Evolutionary conservation across 2,113 vertebrate genomes (phyloP), one percentile per base, ranked within the genome.

Genomic region (Muscicapa adusta): DNA sequence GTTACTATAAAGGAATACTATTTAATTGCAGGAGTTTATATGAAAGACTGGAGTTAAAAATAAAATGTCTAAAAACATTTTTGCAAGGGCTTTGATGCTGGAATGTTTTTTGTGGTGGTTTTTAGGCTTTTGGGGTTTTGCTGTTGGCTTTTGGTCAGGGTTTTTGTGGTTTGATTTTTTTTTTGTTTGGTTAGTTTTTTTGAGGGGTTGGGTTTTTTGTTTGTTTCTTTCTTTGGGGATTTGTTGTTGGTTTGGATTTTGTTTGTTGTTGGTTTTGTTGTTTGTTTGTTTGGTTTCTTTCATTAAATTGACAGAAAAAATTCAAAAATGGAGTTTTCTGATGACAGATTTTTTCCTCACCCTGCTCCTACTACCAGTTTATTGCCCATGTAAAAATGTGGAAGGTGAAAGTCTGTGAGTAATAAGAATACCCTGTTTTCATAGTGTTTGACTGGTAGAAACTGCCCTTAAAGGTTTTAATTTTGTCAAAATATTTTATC

Each of bases 71-170:
- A 43, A 10, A 68, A 36, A 42, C 0, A 60, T 50, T 89, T 93
- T 72, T 79, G 18, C 7, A 68, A 40, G 10, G 5, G 43, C 3
- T 33, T 81, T 47, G 28, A 2, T 26, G 7, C 9, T 29, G 7
- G 38, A 3, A 7, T 6, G 0, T 1, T 36, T n/a, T 74, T 60
- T 74, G 14, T 70, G 14, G 2, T n/a, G 4, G 0, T 34, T 31
- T 40, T 51, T 24, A 5, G 7, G 4, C 23, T 61, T 62, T 6
- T 2, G 9, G 1, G 0, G 2, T 33, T 33, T 63, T 58, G 13
- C 23, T 57, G 4, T 25, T 66, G 10, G 3, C 24, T 38, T 23
- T 47, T 50, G 5, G 8, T n/a, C 26, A 5, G 5, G 10, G 2
- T 0, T 14, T 45, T 58, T 16, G 43, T 33, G 10, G 1, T 5